Base-by-base conservation (phyloP, 2,888 invertebrate species). In the Gryllus longicercus region DNA sequence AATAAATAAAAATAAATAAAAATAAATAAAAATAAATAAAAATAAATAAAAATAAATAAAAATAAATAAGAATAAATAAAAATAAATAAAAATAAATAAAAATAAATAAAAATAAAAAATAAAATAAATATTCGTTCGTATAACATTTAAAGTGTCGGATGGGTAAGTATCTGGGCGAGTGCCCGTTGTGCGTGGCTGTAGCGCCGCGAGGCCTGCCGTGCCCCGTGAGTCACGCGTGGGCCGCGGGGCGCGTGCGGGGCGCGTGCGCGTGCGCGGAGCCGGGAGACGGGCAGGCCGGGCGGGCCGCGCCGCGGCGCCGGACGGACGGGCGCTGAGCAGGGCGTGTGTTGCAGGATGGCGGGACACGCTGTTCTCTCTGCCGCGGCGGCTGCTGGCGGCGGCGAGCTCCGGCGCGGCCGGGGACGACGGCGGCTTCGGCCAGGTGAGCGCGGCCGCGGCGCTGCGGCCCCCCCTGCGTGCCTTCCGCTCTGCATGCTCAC, bases 281-380 rank as follows among this genome's bases (percentile, higher is more conserved):
- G 16, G 18, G 63, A 21, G 21, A 21, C 63, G 16, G 2, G 63
- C 63, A 3, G 14, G 63, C 63, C 14, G 63, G 14, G 10, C 63
- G 63, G 63, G 14, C 4, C 51, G 51, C 51, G 51, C 16, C 16
- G 51, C 11, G 51, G 51, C 11, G 12, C 12, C 63, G 16, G 18
- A 10, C 63, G 16, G 18, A 2, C 63, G 3, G 14, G 63, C 3
- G 14, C 16, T 18, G 63, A 18, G 63, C 63, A 10, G 38, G 23
- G n/a, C 82, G 84, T 82, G 63, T 63, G 80, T 90, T 89, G 23
- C 89, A 94, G 94, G 92, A 92, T 94, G 93, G 93, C 90, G 90
- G 85, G 93, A 93, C 84, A 92, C 93, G 23, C 88, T 94, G 84
- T 87, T 93, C 83, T 91, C 93, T 79, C 88, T 94, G 85, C 92